These are phyloP conservation scores for Benthosema pterotum DNA, from an alignment of 2,797 vertebrate genomes.

Conservation along the genomic window DNA sequence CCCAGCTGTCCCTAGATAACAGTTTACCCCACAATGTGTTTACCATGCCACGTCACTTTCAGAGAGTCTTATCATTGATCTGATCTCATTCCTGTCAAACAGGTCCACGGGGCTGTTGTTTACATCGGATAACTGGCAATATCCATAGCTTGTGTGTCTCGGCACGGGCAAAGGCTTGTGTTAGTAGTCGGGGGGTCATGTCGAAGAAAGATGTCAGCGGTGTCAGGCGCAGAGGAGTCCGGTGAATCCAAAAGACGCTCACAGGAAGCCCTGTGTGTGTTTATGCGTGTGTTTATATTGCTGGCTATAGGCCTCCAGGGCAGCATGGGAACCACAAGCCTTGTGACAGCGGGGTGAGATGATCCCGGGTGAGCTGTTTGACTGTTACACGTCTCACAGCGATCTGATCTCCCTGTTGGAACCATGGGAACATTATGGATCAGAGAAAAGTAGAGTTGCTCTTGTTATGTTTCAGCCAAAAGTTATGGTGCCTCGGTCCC, in stretches of 20 bases:
- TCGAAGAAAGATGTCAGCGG: constrained; percentile 12
- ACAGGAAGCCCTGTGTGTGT: constrained; percentile 29
- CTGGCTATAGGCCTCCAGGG: constrained; percentile 41
- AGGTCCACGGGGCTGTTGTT: constrained; percentile 21
- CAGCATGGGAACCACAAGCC: constrained; percentile 46
- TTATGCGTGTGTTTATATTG: constrained; percentile 45
- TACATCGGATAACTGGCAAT: constrained; percentile 19
- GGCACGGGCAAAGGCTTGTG: constrained; percentile 4
- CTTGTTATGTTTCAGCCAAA: too few species aligned
- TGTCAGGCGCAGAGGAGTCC: constrained; percentile 25
- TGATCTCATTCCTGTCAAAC: constrained; percentile 47
- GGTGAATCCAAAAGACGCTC: constrained; percentile 36
- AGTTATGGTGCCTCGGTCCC: too few species aligned
- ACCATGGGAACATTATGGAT: constrained; percentile 13
- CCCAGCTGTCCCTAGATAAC: constrained; percentile 50
- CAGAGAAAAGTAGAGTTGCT: not conserved
- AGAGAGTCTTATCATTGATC: constrained; percentile 45
- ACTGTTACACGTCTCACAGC: constrained; percentile 39
- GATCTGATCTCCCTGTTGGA: not conserved
- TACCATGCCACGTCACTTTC: constrained; percentile 44
- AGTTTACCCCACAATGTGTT: constrained; percentile 54
- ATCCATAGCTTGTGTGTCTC: constrained; percentile 6
- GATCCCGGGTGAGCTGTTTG: constrained; percentile 18
- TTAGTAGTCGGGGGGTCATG: constrained; percentile 15
- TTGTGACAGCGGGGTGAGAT: constrained; percentile 37